Evolutionary conservation across 1,140 invertebrate genomes (phyloP), one percentile per base, ranked within the genome.

Genomic region (Cyclargus thomasi): DNA sequence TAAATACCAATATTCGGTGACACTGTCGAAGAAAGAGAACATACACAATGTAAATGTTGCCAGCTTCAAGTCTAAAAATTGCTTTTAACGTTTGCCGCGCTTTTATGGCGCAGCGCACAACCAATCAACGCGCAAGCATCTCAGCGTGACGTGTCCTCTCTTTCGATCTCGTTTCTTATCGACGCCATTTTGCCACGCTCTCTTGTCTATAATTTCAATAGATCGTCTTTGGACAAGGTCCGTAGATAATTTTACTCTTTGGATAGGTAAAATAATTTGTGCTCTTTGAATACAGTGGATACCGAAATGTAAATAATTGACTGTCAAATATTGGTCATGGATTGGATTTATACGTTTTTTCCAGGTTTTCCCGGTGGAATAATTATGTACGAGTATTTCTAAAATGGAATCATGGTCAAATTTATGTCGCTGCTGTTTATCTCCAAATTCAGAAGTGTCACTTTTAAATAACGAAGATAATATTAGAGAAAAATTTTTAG

Each of bases 191-290:
- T 85, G 78, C 64, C 74, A 75, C 77, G 77, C 78, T 85, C 79
- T 81, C 79, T 90, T 86, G 84, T 87, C 83, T 89, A 87, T 88
- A 86, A 89, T 86, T 83, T 70, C 76, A 85, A 86, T 90, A 90
- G 86, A 86, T 87, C 78, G 77, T 78, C 80, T 86, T 88, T 88
- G 87, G 89, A 71, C 77, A 83, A 83, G 88, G 83, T 86, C 89
- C 88, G 89, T 91, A 91, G 89, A 91, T 91, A 90, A 90, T 87
- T 90, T 88, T 86, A 81, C 85, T 90, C 86, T 90, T 87, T 90
- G 86, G 86, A 83, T 82, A 80, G 74, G 70, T 78, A 76, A n/a
- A 29, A 47, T 77, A 75, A 78, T 79, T 79, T 86, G 79, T 86
- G 76, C 79, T 85, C 84, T 85, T 69, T 85, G 83, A 82, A 83